Base-by-base conservation (phyloP, 1,140 invertebrate species). In the Capitella teleta region DNA sequence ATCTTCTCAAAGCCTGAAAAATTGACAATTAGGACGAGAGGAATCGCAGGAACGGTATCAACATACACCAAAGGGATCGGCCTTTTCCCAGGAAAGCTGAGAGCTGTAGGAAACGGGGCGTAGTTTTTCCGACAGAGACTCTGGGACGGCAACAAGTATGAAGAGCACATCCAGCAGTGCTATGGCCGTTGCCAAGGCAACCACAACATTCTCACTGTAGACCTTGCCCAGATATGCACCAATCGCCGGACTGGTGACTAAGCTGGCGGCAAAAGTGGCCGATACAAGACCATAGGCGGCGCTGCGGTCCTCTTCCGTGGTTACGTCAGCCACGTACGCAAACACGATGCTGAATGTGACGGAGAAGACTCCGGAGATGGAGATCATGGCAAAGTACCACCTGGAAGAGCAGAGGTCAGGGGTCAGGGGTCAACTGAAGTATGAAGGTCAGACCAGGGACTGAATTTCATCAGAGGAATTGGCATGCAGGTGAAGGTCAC, bases 311-410 rank as follows among this genome's bases (percentile, higher is more conserved):
- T 87, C 83, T 62, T 97, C 90, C 56, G 93, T 89, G 21, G 95
- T 99, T n/a, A 99, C 91, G 76, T 99, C 95, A 30, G 95, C 95
- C 49, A 99, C 95, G 75, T 98, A 98, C 18, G 95, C 94, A 77
- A 98, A 97, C 23, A 98, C 92, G 51, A 98, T 93, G 57, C 70
- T 74, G 60, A 98, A 98, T 37, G 95, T 99, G 44, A 98, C 95
- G 45, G 95, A 90, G 75, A 98, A 98, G 52, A 97, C 84, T 50
- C 95, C 95, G 56, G 90, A 95, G 67, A 99, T 91, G 61, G 89
- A 94, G 74, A 98, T 94, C 85, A 98, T 92, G 42, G 93, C 93
- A 77, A 99, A 99, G 74, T 98, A 98, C 94, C 94, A 98, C 78
- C 80, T 82, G 61, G 46, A 70, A 61, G 34, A 40, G 14, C 3